phyloP scores from a whole-genome alignment of 2,888 invertebrate genomes.

The Euzetes globulus region DNA sequence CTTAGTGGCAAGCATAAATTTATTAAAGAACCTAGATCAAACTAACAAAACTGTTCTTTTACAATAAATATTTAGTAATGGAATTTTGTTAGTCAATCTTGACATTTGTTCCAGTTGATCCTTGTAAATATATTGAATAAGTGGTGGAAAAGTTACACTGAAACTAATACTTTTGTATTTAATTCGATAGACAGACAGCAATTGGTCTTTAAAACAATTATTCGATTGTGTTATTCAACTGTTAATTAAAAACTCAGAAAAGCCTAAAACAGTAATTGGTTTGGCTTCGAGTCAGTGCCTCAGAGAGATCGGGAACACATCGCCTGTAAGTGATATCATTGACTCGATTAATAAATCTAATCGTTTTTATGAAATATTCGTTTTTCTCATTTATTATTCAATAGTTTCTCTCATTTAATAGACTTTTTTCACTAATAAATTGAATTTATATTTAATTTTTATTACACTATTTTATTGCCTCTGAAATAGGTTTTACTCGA shows the following conservation, averaged over 20 bases:
- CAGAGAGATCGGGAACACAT: constrained; percentile 28
- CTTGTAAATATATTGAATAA: no score
- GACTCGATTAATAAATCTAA: not conserved
- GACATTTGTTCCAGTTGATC: no score
- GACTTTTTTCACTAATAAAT: not conserved
- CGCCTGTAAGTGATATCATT: constrained; percentile 27
- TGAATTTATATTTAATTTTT: not conserved
- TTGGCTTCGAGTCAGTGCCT: constrained; percentile 23
- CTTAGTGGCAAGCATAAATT: no score
- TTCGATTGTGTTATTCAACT: constrained; percentile 25
- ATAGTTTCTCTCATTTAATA: constrained; percentile 3
- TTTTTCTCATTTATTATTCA: not conserved
- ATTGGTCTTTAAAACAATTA: constrained; percentile 23
- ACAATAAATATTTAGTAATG: no score
- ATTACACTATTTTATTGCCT: not conserved
- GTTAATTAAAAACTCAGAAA: constrained; percentile 22
- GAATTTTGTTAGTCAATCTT: no score
- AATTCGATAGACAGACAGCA: not conserved
- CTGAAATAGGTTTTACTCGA: constrained; percentile 2
- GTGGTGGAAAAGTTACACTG: no score
- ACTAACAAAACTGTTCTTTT: no score
- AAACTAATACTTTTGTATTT: no score
- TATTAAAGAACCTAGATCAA: no score
- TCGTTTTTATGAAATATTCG: not conserved
- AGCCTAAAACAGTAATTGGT: constrained; percentile 22